These are phyloP conservation scores for Antedon mediterranea DNA, from an alignment of 53 echinoderm and acorn worm species.

Conservation along the genomic window DNA sequence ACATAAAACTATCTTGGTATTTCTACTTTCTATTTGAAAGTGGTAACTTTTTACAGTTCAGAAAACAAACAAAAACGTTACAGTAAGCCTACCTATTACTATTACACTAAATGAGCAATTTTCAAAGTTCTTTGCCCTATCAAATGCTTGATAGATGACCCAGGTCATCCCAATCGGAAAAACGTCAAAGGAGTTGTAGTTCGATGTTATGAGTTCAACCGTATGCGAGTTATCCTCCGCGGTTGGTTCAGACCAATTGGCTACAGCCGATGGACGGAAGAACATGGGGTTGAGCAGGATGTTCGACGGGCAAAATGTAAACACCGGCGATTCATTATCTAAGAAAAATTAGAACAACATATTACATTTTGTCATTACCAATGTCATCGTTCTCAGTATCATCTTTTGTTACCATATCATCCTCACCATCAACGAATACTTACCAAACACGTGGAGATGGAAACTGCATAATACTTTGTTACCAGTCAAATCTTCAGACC, in stretches of 20 bases:
- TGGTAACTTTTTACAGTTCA: too few relatives aligned
- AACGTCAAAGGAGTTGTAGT: neutral
- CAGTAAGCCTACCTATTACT: neutral
- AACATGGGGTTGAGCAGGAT: neutral
- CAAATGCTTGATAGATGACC: neutral
- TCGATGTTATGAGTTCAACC: neutral
- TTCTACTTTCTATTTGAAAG: too few relatives aligned
- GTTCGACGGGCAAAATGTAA: neutral
- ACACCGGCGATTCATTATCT: neutral
- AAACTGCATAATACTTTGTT: neutral
- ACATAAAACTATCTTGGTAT: too few relatives aligned
- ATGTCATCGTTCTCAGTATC: too few relatives aligned
- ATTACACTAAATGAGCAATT: neutral
- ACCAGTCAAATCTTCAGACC: neutral
- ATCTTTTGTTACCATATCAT: too few relatives aligned
- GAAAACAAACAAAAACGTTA: neutral
- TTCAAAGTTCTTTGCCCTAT: neutral
- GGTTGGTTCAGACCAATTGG: neutral
- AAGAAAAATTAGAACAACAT: neutral
- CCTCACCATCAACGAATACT: neutral
- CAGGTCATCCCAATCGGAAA: neutral
- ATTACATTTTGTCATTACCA: too few relatives aligned
- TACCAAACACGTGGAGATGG: neutral
- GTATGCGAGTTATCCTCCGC: neutral
- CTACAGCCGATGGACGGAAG: neutral